Base-by-base conservation (phyloP, 1,140 invertebrate genomes). In the Orchesella cincta region DNA sequence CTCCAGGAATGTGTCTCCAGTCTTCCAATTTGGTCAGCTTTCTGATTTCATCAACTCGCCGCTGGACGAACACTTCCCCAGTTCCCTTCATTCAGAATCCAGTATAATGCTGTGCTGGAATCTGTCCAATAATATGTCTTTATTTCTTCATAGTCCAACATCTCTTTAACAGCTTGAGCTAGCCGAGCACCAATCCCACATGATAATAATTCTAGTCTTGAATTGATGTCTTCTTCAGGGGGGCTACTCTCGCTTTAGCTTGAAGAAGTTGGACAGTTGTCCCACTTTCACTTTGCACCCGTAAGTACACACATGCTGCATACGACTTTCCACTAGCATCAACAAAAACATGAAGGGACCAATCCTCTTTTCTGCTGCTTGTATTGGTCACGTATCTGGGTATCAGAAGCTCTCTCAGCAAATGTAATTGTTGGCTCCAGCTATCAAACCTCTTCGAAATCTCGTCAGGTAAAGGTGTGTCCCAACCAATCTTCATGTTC, bases 1-100 rank as follows among this genome's bases (percentile, higher is more conserved):
- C 62, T 0, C 85, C 82, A 8, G 76, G 71, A 0, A 88, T 83
- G 78, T 88, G 85, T 23, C 62, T n/a, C 88, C 86, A 88, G 29
- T 85, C 67, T 12, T 74, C 71, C 0, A 46, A 29, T 14, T 73
- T 51, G 16, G 79, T 76, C 8, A 80, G 33, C 33, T 79, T 71
- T 80, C 54, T 20, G 18, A 82, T 82, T 39, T 81, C 78, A 51
- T 80, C 35, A 5, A 80, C 79, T 39, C 78, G 23, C n/a, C n/a
- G 67, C 82, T 82, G 18, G 18, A 18, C 1, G 80, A 78, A 77
- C 80, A 82, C 51, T 62, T 28, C 20, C 74, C 80, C 80, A 81
- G 20, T n/a, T 12, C 28, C 78, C 76, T 1, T 80, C 76, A 16
- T 39, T 29, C 52, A 74, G 73, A 1, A 85, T 81, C 82, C 84